These are phyloP conservation scores for Conopomorpha cramerella DNA, from an alignment of 1,140 invertebrate genomes.

Conservation along the genomic window DNA sequence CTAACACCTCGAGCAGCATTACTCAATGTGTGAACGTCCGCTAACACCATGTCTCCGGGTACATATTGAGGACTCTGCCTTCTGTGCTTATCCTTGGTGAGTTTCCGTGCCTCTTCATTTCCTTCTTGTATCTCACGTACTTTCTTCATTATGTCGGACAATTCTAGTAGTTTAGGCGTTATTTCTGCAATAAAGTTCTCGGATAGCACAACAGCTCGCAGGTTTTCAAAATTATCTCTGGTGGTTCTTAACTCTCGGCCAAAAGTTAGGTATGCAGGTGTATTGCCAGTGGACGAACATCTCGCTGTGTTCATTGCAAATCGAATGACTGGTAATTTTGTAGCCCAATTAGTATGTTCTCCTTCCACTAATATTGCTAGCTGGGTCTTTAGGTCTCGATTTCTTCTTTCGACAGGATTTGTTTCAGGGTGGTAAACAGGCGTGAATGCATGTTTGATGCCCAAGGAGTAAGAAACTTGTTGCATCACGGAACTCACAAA, in stretches of 20 bases:
- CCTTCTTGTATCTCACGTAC: conserved; percentile 4
- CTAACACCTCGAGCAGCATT: not conserved
- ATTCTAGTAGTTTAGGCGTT: conserved; percentile 7
- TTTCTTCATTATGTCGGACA: conserved; percentile 4
- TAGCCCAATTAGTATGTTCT: conserved; percentile 25
- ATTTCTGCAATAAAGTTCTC: conserved; percentile 14
- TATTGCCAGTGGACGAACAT: conserved; percentile 23
- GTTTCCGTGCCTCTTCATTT: not conserved
- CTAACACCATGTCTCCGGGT: conserved; percentile 11
- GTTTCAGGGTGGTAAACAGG: conserved; percentile 21
- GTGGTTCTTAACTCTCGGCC: conserved; percentile 2
- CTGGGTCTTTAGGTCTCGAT: conserved; percentile 26
- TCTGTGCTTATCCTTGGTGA: conserved; percentile 5
- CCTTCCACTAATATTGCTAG: conserved; percentile 14
- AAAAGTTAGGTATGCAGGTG: conserved; percentile 28
- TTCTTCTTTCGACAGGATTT: conserved; percentile 25
- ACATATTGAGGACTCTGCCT: conserved; percentile 4
- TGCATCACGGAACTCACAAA: conserved; percentile 15
- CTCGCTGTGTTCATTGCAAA: conserved; percentile 33
- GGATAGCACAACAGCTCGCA: conserved; percentile 5
- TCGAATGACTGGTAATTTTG: conserved; percentile 16
- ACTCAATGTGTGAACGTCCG: conserved; percentile 12
- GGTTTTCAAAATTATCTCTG: conserved; percentile 8
- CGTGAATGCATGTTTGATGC: conserved; percentile 16
- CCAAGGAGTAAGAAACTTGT: conserved; percentile 13